Evolutionary conservation across 2,888 invertebrate species (phyloP).

Genomic region (Sphinx pinastri): DNA sequence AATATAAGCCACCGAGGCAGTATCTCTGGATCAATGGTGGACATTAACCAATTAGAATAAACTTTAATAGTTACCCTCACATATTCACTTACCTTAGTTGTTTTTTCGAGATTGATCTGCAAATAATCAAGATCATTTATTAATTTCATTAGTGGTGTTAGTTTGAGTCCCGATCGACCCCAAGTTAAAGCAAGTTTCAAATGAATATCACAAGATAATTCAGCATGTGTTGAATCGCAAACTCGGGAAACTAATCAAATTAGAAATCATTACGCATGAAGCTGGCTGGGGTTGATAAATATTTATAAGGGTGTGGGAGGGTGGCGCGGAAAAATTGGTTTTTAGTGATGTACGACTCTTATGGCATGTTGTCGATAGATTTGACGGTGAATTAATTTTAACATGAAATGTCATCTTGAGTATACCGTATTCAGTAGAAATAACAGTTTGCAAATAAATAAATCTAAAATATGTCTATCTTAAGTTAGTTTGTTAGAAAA

Average conservation of each 20-base stretch:
- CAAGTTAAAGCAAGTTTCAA: neutral
- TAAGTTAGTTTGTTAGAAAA: too few relatives aligned
- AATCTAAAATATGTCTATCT: too few relatives aligned
- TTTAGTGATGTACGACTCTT: constrained; percentile 44
- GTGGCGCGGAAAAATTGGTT: constrained; percentile 45
- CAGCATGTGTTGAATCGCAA: constrained; percentile 6
- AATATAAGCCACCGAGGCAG: too few relatives aligned
- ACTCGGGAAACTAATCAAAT: constrained; percentile 52
- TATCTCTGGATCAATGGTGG: too few relatives aligned
- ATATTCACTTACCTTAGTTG: neutral
- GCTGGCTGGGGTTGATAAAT: constrained; percentile 53
- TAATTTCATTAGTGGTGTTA: too few relatives aligned
- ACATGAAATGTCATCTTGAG: too few relatives aligned
- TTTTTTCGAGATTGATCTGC: neutral
- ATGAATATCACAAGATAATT: neutral
- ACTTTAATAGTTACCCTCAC: too few relatives aligned
- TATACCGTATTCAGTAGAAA: too few relatives aligned
- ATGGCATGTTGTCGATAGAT: constrained; percentile 31
- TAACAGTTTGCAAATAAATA: too few relatives aligned
- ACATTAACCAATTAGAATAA: too few relatives aligned
- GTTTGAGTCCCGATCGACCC: neutral
- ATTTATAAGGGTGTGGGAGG: constrained; percentile 51
- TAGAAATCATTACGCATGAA: constrained; percentile 54
- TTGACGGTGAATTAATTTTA: neutral
- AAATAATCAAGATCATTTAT: neutral